A percentile compares a stretch with the other conserved stretches of the same genome.
Evolutionary conservation across 2,888 invertebrate species (phyloP).

Genomic region (Macrophya annulata): DNA sequence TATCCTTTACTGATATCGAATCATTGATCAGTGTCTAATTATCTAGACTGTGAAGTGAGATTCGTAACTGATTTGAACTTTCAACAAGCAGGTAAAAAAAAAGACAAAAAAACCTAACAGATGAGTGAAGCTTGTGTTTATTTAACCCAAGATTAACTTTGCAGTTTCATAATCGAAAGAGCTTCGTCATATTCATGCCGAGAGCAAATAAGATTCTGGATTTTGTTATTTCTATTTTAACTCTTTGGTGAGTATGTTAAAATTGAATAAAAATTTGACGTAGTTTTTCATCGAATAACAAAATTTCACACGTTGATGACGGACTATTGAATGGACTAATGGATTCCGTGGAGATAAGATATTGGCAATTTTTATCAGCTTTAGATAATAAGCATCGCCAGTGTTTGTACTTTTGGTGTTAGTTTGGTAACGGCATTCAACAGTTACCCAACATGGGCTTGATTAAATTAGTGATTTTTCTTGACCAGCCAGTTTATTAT

Average conservation of each 20-base stretch:
- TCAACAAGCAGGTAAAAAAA: not conserved
- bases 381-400: not conserved
- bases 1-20: not conserved
- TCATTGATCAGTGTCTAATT: not conserved
- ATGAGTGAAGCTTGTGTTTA: not conserved
- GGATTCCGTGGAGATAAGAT: not conserved
- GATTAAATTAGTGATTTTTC: not conserved
- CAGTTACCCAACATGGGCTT: slow-evolving; percentile 14
- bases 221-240: not conserved
- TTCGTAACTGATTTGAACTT: not conserved
- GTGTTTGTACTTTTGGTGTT: not conserved
- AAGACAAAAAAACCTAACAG: not conserved
- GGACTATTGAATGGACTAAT: no score
- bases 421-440: not conserved
- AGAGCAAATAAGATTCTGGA: not conserved
- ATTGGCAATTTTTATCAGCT: not conserved
- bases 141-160: not conserved
- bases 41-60: not conserved
- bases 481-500: slow-evolving; percentile 37
- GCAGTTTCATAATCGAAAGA: not conserved
- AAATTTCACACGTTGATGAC: no score
- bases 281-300: no score
- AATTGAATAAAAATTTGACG: no score
- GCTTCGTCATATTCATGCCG: not conserved
- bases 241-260: no score